These are phyloP conservation scores for Ophion ventricosus DNA, from an alignment of 2,888 invertebrate species.

Conservation along the genomic window DNA sequence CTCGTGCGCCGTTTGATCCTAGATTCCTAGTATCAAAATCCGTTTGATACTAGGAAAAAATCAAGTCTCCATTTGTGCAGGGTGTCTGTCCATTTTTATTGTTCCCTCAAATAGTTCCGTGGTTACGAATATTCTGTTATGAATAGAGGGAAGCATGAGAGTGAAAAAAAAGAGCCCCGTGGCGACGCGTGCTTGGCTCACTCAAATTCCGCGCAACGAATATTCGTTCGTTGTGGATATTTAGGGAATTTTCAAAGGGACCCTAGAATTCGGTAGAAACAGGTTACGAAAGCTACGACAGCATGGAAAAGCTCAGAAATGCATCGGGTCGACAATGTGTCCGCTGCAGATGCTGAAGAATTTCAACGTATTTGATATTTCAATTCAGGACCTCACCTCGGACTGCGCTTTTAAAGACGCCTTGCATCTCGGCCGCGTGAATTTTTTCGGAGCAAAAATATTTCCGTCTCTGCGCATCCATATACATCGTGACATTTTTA, in stretches of 20 bases:
- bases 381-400: not conserved
- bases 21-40: no score
- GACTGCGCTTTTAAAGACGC: not conserved
- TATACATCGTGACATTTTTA: not conserved
- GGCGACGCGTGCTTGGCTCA: no score
- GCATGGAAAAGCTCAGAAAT: not conserved
- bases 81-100: no score
- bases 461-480: not conserved
- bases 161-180: no score
- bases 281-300: not conserved
- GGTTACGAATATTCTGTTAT: no score
- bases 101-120: no score
- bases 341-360: not conserved
- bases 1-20: no score
- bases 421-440: not conserved
- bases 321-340: not conserved
- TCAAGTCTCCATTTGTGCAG: no score
- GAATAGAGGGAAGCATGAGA: no score
- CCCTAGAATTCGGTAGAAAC: not conserved
- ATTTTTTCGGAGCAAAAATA: not conserved
- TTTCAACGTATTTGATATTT: not conserved
- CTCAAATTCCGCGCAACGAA: not conserved
- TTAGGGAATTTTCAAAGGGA: not conserved
- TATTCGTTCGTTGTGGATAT: not conserved
- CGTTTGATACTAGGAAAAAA: no score